Evolutionary conservation across 2,888 invertebrate genomes (phyloP).

Genomic region (Imbricaverruca yamaguchii): DNA sequence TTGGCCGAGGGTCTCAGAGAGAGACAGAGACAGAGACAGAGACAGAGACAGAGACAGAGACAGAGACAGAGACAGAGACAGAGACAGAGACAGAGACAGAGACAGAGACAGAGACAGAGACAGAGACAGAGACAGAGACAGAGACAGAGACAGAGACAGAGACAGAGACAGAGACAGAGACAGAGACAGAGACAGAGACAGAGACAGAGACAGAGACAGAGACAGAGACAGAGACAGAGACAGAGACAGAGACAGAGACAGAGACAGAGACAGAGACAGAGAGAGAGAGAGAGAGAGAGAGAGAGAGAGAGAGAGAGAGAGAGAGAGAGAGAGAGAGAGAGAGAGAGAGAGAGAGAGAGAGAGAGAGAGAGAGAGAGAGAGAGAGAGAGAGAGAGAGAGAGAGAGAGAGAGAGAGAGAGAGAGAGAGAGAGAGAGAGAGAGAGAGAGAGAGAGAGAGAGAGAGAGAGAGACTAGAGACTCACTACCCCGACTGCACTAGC

Average conservation of each 20-base stretch:
- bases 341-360: slow-evolving; percentile 21
- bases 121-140: background rate
- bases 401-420: background rate
- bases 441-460: no score
- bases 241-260: no score
- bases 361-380: slow-evolving; percentile 18
- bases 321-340: background rate
- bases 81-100: slow-evolving; percentile 3
- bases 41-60: background rate
- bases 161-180: no score
- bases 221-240: no score
- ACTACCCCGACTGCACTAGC: no score
- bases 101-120: background rate
- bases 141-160: no score
- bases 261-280: background rate
- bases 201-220: no score
- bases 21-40: background rate
- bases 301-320: slow-evolving; percentile 12
- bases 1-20: no score
- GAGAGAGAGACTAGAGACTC: no score
- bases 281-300: slow-evolving; percentile 4
- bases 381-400: slow-evolving; percentile 19
- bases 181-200: no score
- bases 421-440: no score
- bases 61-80: background rate